Percentiles rank a stretch among this genome's conserved stretches.
These are phyloP conservation scores for Maconellicoccus hirsutus DNA, from an alignment of 1,140 invertebrate species.

Conservation along the genomic window DNA sequence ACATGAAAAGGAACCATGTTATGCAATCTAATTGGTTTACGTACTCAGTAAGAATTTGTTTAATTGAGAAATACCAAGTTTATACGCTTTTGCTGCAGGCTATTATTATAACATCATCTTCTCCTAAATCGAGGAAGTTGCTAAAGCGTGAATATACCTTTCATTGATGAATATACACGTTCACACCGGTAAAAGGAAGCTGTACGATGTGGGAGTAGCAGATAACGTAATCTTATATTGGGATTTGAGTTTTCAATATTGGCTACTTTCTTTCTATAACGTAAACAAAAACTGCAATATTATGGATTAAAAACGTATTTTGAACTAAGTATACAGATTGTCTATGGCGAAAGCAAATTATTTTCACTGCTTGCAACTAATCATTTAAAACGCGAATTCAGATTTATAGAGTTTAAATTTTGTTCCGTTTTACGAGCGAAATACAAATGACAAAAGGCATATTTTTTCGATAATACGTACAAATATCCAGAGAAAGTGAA, in stretches of 20 bases:
- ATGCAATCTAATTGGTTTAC: not conserved
- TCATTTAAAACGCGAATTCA: no score
- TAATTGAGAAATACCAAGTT: constrained; percentile 5
- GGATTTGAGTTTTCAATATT: not conserved
- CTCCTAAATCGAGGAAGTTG: not conserved
- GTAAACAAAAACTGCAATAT: no score
- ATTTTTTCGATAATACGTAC: no score
- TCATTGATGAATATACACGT: not conserved
- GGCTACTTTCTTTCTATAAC: no score
- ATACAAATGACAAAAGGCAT: no score
- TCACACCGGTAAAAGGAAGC: not conserved
- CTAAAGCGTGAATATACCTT: not conserved
- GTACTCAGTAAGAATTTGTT: not conserved
- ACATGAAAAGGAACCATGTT: not conserved
- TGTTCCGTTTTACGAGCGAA: no score
- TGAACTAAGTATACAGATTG: no score
- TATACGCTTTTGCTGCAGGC: constrained; percentile 1
- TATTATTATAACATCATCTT: constrained; percentile 5
- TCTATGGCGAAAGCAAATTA: no score
- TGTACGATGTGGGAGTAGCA: not conserved
- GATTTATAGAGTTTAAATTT: no score
- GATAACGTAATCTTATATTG: constrained; percentile 2
- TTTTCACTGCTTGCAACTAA: no score
- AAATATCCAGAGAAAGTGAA: no score
- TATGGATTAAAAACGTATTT: no score